Evolutionary conservation across 2,797 vertebrate genomes (phyloP).

Genomic region (Phoebastria nigripes): DNA sequence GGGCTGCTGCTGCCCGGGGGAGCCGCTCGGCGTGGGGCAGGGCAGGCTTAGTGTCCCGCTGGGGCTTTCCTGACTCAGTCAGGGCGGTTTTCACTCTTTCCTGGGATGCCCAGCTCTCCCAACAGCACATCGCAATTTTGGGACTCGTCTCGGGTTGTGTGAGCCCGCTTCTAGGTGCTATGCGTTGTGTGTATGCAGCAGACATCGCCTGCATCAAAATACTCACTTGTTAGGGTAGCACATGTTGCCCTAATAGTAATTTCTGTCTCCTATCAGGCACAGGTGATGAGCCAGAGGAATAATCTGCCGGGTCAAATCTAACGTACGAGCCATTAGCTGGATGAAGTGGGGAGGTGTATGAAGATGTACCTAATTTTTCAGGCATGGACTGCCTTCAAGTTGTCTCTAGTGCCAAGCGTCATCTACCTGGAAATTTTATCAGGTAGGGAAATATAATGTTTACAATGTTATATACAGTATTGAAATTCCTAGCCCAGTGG

Average conservation of each 20-base stretch:
- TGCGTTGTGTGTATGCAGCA: too few species aligned
- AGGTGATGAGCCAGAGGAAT: neutral
- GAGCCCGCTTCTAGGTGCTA: neutral
- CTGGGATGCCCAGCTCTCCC: neutral
- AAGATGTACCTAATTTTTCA: neutral
- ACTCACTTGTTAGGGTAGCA: neutral
- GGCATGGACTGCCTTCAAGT: neutral
- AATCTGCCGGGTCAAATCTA: accelerated
- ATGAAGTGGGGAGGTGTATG: neutral
- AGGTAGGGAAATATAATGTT: neutral
- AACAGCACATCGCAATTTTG: too few species aligned
- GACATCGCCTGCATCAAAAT: neutral
- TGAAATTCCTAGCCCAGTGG: neutral
- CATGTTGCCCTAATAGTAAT: neutral
- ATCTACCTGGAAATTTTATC: neutral
- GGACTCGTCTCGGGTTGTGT: neutral
- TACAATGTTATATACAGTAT: neutral
- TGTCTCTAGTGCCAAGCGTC: neutral
- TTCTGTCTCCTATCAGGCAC: neutral
- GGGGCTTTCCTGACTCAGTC: neutral
- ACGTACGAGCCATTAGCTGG: accelerated
- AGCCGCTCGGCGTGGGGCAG: neutral
- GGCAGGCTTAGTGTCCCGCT: too few species aligned
- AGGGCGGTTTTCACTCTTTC: neutral
- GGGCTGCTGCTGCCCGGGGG: neutral